A percentile compares a stretch with the other conserved stretches of the same genome.
These are phyloP conservation scores for Sebastes dallii DNA, from an alignment of 2,797 vertebrate species.

Conservation along the genomic window DNA sequence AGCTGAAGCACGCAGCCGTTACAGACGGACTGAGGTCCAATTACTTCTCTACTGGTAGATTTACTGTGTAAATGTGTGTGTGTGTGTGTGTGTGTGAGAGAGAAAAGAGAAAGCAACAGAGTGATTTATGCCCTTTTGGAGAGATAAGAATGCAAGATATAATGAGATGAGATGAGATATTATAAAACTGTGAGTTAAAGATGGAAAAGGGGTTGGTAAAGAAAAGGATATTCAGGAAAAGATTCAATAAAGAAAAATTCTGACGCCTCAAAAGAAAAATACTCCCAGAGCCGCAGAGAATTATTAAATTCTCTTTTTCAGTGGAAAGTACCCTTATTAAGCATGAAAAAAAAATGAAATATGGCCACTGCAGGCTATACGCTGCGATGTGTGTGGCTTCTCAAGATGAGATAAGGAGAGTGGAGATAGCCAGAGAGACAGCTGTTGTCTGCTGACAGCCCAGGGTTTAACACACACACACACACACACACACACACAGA, in stretches of 20 bases:
- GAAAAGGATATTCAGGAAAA: slow-evolving; percentile 5
- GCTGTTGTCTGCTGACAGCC: slow-evolving; percentile 79
- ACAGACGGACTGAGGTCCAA: slow-evolving; percentile 58
- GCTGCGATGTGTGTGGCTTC: slow-evolving; percentile 69
- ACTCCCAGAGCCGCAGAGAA: slow-evolving; percentile 12
- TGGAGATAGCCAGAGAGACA: slow-evolving; percentile 68
- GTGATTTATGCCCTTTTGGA: slow-evolving; percentile 2
- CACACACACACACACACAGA: slow-evolving; percentile 17
- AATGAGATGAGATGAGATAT: slow-evolving; percentile 1
- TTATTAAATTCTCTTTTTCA: slow-evolving; percentile 36
- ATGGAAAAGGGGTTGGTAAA: not conserved
- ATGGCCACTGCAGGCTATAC: slow-evolving; percentile 16
- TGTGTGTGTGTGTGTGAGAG: not conserved
- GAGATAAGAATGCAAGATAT: slow-evolving; percentile 5
- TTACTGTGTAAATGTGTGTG: slow-evolving; percentile 37
- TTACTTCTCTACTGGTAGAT: slow-evolving; percentile 63
- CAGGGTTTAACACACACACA: slow-evolving; percentile 46
- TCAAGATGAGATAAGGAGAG: slow-evolving; percentile 64
- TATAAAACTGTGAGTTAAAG: not conserved
- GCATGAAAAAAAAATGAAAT: slow-evolving; percentile 35
- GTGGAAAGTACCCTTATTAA: slow-evolving; percentile 38
- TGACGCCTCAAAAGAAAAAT: slow-evolving; percentile 30
- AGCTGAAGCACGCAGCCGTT: slow-evolving; percentile 45
- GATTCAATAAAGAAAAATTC: slow-evolving; percentile 2
- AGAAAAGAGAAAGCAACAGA: not conserved